Evolutionary conservation across 2,113 vertebrate genomes (phyloP), one percentile per base, ranked within the genome.

Genomic region (Atlantisia rogersi): DNA sequence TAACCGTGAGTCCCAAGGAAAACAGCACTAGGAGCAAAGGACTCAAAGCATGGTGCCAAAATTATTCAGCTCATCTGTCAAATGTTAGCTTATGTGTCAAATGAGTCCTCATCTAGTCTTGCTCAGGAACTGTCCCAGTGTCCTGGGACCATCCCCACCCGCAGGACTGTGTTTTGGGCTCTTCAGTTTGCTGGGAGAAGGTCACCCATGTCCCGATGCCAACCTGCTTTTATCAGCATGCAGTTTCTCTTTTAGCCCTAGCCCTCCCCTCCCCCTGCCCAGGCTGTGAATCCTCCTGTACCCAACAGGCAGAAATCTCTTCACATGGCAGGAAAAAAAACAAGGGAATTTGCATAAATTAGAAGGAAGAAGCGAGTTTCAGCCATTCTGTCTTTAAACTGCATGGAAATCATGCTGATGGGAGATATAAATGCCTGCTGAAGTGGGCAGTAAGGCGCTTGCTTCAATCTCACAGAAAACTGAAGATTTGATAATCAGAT

Each of bases 341-440:
- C 65, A 6, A 80, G 20, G 85, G 88, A 92, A 94, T 97, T 97
- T 97, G 89, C 96, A 97, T 97, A 96, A 84, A 96, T 97, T 96
- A 95, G 88, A 69, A 58, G 42, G 40, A 56, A 88, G 88, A 81
- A 87, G 39, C 1, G 0, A 64, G 52, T 96, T 92, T 95, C 91
- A 92, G 75, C 48, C 73, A 65, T 94, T 95, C 80, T 92, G 62
- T 53, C 20, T 40, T 88, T 87, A 92, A 94, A 76, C 73, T 50
- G 83, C 20, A 1, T 90, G 93, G 58, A 94, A 94, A 82, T 96
- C 86, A n/a, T 6, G 0, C 55, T 94, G 88, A 76, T 90, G 77
- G 19, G 39, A 94, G 88, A 96, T 68, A 65, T 0, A 59, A 86
- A 68, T 2, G 86, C 88, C 62, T 77, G 58, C 29, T 0, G 1